Conservation (phyloP, 37 sponge, comb jelly and placozoan species). For the Agelas oroides region DNA sequence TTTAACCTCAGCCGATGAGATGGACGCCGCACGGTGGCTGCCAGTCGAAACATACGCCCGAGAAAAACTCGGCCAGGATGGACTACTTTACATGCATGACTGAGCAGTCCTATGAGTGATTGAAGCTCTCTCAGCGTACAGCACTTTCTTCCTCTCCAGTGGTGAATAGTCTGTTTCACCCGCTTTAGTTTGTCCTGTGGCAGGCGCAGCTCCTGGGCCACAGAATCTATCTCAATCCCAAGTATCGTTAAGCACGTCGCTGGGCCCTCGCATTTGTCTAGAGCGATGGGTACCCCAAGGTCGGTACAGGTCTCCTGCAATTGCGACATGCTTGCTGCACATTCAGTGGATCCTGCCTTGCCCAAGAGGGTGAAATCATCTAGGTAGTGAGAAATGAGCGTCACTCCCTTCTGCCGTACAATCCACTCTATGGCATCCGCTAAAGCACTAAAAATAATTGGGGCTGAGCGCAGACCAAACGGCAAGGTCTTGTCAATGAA, state of each 20-base stretch:
- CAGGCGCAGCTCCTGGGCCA: not conserved
- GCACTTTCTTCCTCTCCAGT: not conserved
- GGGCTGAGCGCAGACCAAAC: too few species aligned
- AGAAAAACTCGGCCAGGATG: constrained; percentile 11
- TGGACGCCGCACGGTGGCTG: not conserved
- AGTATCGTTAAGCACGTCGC: not conserved
- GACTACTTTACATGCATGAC: constrained; percentile 15
- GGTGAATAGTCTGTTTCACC: not conserved
- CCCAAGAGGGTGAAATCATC: constrained; percentile 6
- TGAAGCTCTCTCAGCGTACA: constrained; percentile 25
- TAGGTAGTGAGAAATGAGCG: not conserved
- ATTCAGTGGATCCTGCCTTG: not conserved
- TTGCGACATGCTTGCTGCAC: too few species aligned
- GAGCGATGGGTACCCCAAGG: not conserved
- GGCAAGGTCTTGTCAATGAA: not conserved
- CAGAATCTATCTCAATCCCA: constrained; percentile 6
- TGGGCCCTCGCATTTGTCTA: constrained; percentile 15
- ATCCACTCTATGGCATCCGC: not conserved
- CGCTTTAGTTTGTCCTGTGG: constrained; percentile 11
- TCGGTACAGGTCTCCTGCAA: not conserved
- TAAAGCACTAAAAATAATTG: too few species aligned
- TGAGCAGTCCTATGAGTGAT: constrained; percentile 4
- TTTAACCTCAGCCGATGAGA: constrained; percentile 16
- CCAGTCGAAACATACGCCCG: constrained; percentile 3
- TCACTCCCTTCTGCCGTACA: not conserved